Evolutionary conservation across 2,113 vertebrate species (phyloP).

Genomic region (Eidolon helvum): DNA sequence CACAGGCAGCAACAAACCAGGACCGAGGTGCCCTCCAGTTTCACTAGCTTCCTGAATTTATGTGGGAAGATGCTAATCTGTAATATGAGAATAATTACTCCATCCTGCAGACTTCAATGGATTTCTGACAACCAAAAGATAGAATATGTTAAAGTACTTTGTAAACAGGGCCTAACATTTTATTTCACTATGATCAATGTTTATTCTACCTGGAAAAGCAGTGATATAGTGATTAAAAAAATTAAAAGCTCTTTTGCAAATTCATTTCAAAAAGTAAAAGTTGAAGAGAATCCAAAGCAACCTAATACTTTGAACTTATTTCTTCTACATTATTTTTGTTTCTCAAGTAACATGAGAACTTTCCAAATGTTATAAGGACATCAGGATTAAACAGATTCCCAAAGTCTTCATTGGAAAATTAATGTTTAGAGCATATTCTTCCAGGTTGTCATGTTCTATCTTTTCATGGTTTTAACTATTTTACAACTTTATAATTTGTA

Average conservation of each 20-base stretch:
- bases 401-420: not conserved
- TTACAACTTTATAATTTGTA: no score
- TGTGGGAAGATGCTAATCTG: not conserved
- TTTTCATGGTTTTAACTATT: not conserved
- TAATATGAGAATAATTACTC: not conserved
- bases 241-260: not conserved
- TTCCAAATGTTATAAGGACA: not conserved
- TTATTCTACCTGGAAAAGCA: not conserved
- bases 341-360: not conserved
- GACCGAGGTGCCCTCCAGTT: no score
- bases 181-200: not conserved
- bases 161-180: not conserved
- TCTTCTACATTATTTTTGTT: not conserved
- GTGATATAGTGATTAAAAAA: not conserved
- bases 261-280: no score
- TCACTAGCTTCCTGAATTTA: not conserved
- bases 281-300: not conserved
- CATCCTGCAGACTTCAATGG: not conserved
- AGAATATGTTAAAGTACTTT: not conserved
- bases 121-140: not conserved
- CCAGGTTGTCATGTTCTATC: not conserved
- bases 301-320: not conserved
- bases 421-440: not conserved
- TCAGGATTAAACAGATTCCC: not conserved
- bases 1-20: no score